These are phyloP conservation scores for Ylistrum balloti DNA, from an alignment of 1,140 invertebrate species.

Conservation along the genomic window DNA sequence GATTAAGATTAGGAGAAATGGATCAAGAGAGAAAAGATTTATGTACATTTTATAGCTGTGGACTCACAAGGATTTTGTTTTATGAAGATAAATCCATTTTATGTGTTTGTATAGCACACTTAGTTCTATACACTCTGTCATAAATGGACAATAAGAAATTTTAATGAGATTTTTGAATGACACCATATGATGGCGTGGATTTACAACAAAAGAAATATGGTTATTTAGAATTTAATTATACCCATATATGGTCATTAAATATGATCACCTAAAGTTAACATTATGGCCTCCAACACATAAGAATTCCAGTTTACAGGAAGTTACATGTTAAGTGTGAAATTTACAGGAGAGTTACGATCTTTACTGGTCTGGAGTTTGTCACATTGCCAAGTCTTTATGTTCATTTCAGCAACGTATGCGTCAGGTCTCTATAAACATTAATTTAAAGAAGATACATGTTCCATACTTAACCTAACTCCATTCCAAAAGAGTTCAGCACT, in stretches of 20 bases:
- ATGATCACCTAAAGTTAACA: background rate
- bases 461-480: too few species aligned
- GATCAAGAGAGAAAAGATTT: background rate
- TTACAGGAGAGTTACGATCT: background rate
- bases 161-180: slow-evolving; percentile 29
- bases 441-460: too few species aligned
- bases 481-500: too few species aligned
- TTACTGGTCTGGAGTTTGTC: background rate
- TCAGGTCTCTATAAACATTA: too few species aligned
- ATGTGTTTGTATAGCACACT: slow-evolving; percentile 3
- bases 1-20: background rate
- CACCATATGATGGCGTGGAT: background rate
- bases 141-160: background rate
- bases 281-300: background rate
- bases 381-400: background rate
- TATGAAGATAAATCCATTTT: slow-evolving; percentile 16
- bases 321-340: too few species aligned
- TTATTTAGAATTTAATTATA: slow-evolving; percentile 22
- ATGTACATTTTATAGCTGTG: background rate
- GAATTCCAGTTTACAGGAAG: background rate
- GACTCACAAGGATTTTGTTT: slow-evolving; percentile 7
- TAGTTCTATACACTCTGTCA: background rate
- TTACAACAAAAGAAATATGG: background rate
- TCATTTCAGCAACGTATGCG: too few species aligned
- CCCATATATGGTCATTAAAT: slow-evolving; percentile 35